Evolutionary conservation across 2,888 invertebrate species (phyloP), one percentile per base, ranked within the genome.

Genomic region (Phortica okadai): DNA sequence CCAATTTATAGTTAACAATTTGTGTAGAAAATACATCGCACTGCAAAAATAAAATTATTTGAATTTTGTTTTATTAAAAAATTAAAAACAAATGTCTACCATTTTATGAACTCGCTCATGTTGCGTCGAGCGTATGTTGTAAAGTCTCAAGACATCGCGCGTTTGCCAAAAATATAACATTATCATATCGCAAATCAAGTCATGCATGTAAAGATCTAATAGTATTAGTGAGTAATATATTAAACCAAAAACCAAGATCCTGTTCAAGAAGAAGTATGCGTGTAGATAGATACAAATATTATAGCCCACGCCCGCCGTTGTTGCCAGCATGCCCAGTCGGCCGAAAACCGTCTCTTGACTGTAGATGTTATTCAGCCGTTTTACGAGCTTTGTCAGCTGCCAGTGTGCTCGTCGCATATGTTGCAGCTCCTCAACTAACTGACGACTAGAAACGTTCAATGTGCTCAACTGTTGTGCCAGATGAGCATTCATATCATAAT

Each of bases 131-230:
- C 21, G 8, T 16, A 44, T 21, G 11, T 16, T 69, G 45, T 69
- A 69, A 10, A 69, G 8, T 16, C 45, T 16, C 7, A 72, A 72
- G 1, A 72, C 14, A 0, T 72, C 41, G 10, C 54, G 11, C 44
- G 70, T 72, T 16, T 72, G n/a, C 44, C 7, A 21, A n/a, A 21
- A 21, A 56, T 72, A 33, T 8, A 7, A 14, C 70, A 72, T 72
- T 11, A 33, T 25, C 54, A 72, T 21, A 14, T 56, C 70, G 14
- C 21, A 44, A 56, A 72, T 33, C 54, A 72, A 56, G 7, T 72
- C 70, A 33, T 44, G 41, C 70, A 72, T 54, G 10, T 16, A 54
- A 6, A 56, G 33, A 7, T 72, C 25, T 1, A 44, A 5, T 16
- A 54, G 6, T n/a, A n/a, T 41, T n/a, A 72, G 11, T 56, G 54